Base-by-base conservation (phyloP, 2,888 invertebrate genomes). In the Polia nebulosa region DNA sequence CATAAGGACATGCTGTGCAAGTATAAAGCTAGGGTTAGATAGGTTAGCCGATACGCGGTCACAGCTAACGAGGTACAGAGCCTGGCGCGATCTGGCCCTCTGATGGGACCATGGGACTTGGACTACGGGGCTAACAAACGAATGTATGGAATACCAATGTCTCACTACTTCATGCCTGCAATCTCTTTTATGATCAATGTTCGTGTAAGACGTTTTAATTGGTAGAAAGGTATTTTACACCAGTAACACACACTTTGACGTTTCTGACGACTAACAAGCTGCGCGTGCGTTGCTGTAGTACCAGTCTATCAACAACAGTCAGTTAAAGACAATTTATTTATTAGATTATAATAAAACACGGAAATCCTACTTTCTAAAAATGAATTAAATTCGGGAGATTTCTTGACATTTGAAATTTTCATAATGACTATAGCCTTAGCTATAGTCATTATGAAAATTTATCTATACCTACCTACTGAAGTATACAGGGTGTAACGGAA, bases 1-100 rank as follows among this genome's bases (percentile, higher is more conserved):
- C 22, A 52, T 27, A 52, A 70, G 66, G 62, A 81, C 71, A 73
- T 59, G 41, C 17, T 44, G 36, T 57, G 60, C 20, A 22, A 52
- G 63, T 75, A 68, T 79, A 69, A 69, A 61, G 72, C 78, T 61
- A 59, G 71, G 87, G 88, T 90, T 86, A 88, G 87, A 89, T 87
- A 85, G 88, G 90, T 90, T 80, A 90, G 76, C 73, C 78, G 89
- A 89, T 89, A 92, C 86, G 82, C 70, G 85, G 74, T 76, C 77
- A 73, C 74, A 63, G 83, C 87, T 91, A 91, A 90, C 90, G 88
- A 91, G 90, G 76, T 85, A 86, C 80, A 51, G 29, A 64, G 60
- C 41, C 60, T 44, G 61, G 22, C 75, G 53, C 76, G 62, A 76
- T 77, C 63, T 75, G 29, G 76, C 76, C 76, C 80, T 76, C 64